Evolutionary conservation across 2,797 vertebrate genomes (phyloP).

Genomic region (Sarcophilus harrisii): DNA sequence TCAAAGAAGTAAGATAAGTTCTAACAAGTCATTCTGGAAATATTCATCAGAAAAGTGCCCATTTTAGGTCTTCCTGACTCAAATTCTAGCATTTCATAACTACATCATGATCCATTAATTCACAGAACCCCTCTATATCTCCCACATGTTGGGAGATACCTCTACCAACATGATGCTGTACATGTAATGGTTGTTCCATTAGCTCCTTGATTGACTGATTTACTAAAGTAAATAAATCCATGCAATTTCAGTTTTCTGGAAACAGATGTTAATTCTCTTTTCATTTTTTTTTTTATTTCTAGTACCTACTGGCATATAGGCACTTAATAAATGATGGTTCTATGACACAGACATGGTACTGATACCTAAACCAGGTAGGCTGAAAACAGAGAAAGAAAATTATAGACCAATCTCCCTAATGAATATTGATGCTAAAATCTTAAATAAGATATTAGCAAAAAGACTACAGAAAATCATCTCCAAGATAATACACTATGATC

Average conservation of each 20-base stretch:
- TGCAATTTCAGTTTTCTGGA: background rate
- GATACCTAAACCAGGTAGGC: no score
- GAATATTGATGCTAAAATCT: no score
- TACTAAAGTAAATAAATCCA: background rate
- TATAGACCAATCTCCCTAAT: no score
- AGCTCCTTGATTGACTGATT: background rate
- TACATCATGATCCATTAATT: background rate
- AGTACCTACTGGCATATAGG: background rate
- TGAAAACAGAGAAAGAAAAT: no score
- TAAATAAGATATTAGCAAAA: no score
- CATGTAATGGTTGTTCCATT: background rate
- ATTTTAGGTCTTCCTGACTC: background rate
- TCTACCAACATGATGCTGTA: background rate
- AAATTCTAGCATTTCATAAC: background rate
- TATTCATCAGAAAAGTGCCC: background rate
- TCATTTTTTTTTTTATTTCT: background rate
- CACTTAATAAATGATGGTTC: background rate
- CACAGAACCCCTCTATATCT: background rate
- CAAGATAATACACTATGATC: no score
- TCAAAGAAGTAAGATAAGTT: background rate
- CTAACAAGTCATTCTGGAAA: background rate
- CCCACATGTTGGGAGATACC: no score
- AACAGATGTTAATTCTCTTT: background rate
- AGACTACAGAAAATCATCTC: no score
- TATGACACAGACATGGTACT: no score